Base-by-base conservation (phyloP, 2,797 vertebrate genomes). In the Poecilia gillii region DNA sequence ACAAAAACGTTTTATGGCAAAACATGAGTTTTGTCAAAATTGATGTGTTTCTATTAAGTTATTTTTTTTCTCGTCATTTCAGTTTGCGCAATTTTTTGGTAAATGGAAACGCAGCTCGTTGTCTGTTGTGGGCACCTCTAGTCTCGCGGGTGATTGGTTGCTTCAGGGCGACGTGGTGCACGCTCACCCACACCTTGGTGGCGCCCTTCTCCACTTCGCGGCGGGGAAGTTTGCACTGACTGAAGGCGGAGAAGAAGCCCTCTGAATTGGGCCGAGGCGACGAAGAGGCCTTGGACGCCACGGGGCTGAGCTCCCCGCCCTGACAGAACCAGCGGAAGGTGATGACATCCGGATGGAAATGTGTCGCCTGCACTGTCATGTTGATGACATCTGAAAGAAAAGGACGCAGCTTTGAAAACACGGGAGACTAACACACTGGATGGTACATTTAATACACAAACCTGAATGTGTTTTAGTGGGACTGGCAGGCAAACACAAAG, bases 261-360 rank as follows among this genome's bases (percentile, higher is more conserved):
- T 95, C 93, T 0, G 93, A 66, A 49, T 96, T 92, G 0, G 95
- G 96, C 16, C 89, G 92, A 25, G 96, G 96, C 20, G 94, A 94
- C n/a, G 96, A 92, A 0, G 91, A 93, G 3, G 95, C 94, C 85
- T 93, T 93, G 7, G 95, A 94, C 0, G 95, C 95, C 71, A 96
- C 94, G 0, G 96, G 96, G 74, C 94, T 95, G 83, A 96, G 94
- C 87, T 96, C 96, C 0, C 95, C 92, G 0, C 96, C 96, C 83
- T 96, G 89, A 83, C 96, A 96, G 91, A 96, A 96, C 96, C 96
- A 96, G 66, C 96, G 96, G 88, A 96, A 96, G 9, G 95, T 96
- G 72, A 96, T 95, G 89, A 96, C 73, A 0, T 96, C 96, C 0
- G 96, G 96, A 82, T 96, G 95, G 85, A 96, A 96, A 71, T 89